phyloP scores from a whole-genome alignment of 2,797 vertebrate genomes.

The Neostethus bicornis region DNA sequence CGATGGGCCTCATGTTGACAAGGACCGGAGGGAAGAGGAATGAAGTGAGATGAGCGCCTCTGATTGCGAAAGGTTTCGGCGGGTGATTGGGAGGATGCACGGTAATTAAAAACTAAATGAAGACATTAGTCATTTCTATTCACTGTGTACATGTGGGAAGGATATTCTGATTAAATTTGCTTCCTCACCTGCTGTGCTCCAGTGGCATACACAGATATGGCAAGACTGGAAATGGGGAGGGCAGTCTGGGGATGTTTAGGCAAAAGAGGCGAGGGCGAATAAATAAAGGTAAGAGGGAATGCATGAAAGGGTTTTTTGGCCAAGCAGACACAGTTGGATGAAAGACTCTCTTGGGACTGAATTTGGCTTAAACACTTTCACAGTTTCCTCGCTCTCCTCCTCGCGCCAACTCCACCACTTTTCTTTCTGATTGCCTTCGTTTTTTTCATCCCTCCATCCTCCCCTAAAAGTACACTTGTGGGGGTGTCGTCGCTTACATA shows the following conservation, averaged over 20 bases:
- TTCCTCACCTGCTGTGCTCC: slow-evolving; percentile 21
- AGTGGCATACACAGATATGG: slow-evolving; percentile 14
- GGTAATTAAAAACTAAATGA: slow-evolving; percentile 74
- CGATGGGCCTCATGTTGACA: slow-evolving; percentile 34
- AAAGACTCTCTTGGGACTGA: slow-evolving; percentile 32
- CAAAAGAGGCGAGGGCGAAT: slow-evolving; percentile 20
- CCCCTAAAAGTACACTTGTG: slow-evolving; percentile 29
- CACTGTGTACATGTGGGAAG: slow-evolving; percentile 19
- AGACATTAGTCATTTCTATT: slow-evolving; percentile 63
- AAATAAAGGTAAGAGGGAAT: slow-evolving; percentile 21
- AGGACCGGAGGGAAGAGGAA: slow-evolving; percentile 14
- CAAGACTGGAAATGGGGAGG: slow-evolving; percentile 18
- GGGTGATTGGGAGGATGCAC: slow-evolving; percentile 58
- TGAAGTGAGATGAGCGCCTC: slow-evolving; percentile 39
- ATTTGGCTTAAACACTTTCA: slow-evolving; percentile 40
- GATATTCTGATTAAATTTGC: slow-evolving; percentile 59
- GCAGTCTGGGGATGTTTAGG: slow-evolving; percentile 8
- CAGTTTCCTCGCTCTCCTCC: slow-evolving; percentile 22
- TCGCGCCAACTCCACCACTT: slow-evolving; percentile 37
- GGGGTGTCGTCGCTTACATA: slow-evolving; percentile 55
- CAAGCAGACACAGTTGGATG: slow-evolving; percentile 12
- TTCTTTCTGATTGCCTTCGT: slow-evolving; percentile 43
- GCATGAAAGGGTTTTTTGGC: slow-evolving; percentile 5
- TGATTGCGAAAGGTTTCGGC: slow-evolving; percentile 33
- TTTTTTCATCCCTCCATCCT: neutral